A percentile compares a stretch with the other conserved stretches of the same genome.
These are phyloP conservation scores for Hippopotamus amphibius DNA, from an alignment of 2,113 vertebrate species.

Conservation along the genomic window DNA sequence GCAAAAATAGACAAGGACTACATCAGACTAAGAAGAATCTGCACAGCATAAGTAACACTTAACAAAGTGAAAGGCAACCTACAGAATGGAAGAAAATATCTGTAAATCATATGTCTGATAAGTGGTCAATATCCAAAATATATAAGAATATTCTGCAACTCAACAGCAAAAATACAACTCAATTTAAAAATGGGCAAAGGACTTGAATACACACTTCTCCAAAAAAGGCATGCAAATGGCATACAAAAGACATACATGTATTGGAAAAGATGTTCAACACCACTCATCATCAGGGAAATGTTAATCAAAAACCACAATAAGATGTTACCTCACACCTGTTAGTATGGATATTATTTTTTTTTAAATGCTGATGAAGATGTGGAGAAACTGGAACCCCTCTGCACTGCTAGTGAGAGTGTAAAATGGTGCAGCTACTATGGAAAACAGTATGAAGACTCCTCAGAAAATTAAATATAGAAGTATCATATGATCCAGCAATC, in stretches of 20 bases:
- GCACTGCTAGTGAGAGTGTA: background rate
- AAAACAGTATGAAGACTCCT: background rate
- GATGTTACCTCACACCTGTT: background rate
- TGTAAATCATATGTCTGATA: background rate
- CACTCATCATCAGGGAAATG: background rate
- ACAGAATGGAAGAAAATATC: background rate
- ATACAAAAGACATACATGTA: background rate
- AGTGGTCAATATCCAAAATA: background rate
- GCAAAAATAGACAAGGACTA: background rate
- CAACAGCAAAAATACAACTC: background rate
- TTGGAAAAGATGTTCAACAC: background rate
- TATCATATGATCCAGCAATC: background rate
- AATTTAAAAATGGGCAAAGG: background rate
- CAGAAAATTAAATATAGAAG: background rate
- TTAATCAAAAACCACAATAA: background rate
- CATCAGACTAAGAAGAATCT: background rate
- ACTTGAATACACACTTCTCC: background rate
- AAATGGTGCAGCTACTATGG: background rate
- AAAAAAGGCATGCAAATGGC: background rate
- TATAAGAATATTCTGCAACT: background rate
- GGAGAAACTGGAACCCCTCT: background rate
- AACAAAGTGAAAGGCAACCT: background rate
- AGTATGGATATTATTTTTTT: background rate
- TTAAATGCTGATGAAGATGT: background rate
- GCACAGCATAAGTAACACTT: background rate